These are phyloP conservation scores for Naso thynnoides DNA, from an alignment of 2,797 vertebrate genomes.

Conservation along the genomic window DNA sequence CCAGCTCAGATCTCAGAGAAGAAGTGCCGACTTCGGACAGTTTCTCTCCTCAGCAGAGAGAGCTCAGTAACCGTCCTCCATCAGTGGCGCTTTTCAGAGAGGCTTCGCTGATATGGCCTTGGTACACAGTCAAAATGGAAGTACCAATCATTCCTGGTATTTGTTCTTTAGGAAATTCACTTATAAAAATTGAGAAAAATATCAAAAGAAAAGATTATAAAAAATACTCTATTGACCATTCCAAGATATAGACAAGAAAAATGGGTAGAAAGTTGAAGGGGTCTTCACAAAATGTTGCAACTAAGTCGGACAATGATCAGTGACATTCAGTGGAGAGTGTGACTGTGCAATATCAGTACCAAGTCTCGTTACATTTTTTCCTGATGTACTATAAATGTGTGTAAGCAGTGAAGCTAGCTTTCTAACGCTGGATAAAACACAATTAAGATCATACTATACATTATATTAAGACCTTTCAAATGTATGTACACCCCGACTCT, in stretches of 20 bases:
- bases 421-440: slow-evolving; percentile 48
- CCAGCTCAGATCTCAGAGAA: slow-evolving; percentile 55
- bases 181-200: slow-evolving; percentile 86
- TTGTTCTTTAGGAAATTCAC: slow-evolving; percentile 78
- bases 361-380: slow-evolving; percentile 57
- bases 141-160: slow-evolving; percentile 76
- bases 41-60: neutral
- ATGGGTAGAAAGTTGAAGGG: slow-evolving; percentile 68
- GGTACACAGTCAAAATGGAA: slow-evolving; percentile 72
- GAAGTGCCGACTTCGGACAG: slow-evolving; percentile 29
- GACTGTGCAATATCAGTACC: slow-evolving; percentile 53
- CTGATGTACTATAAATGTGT: slow-evolving; percentile 47
- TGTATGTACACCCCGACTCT: slow-evolving; percentile 52
- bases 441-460: slow-evolving; percentile 55
- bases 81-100: slow-evolving; percentile 42
- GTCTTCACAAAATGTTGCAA: slow-evolving; percentile 54
- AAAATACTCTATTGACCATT: slow-evolving; percentile 85
- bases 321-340: slow-evolving; percentile 73
- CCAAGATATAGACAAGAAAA: slow-evolving; percentile 69
- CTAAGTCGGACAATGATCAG: slow-evolving; percentile 51
- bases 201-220: slow-evolving; percentile 87
- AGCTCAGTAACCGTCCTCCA: neutral
- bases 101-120: slow-evolving; percentile 58
- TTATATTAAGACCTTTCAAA: slow-evolving; percentile 51
- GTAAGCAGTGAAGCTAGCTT: slow-evolving; percentile 39